phyloP scores from a whole-genome alignment of 2,797 vertebrate species.

The Loris lydekkerianus region DNA sequence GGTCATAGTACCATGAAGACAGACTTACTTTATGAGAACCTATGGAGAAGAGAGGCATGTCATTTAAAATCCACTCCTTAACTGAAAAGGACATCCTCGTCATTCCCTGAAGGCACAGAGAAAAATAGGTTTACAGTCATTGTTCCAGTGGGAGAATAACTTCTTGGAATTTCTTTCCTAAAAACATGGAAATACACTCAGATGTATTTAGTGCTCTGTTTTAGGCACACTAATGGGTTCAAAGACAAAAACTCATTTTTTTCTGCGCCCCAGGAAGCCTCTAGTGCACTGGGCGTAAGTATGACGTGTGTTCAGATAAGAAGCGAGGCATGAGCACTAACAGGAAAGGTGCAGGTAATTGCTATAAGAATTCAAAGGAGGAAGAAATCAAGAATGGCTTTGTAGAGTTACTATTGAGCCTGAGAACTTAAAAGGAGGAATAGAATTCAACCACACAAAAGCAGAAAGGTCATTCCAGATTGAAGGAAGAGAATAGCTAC shows the following conservation, averaged over 20 bases:
- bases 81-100: not conserved
- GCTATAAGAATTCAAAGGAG: not conserved
- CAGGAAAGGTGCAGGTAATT: not conserved
- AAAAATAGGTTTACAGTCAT: not conserved
- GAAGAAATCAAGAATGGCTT: constrained; percentile 4
- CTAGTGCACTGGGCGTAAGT: fast-evolving
- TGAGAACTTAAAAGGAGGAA: constrained; percentile 14
- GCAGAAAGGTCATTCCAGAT: not conserved
- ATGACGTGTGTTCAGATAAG: not conserved
- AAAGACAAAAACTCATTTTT: not conserved
- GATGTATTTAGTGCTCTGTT: not conserved
- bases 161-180: constrained; percentile 26
- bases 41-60: constrained; percentile 47
- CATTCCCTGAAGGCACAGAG: not conserved
- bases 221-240: not conserved
- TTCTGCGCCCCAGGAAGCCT: not conserved
- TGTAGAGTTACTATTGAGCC: not conserved
- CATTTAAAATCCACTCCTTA: not conserved
- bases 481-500: not conserved
- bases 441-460: not conserved
- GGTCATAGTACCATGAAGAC: constrained; percentile 93
- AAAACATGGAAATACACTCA: not conserved
- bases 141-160: not conserved
- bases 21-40: constrained; percentile 90
- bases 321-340: not conserved